Conservation (phyloP, 2,113 vertebrate species). For the Pristiophorus japonicus region DNA sequence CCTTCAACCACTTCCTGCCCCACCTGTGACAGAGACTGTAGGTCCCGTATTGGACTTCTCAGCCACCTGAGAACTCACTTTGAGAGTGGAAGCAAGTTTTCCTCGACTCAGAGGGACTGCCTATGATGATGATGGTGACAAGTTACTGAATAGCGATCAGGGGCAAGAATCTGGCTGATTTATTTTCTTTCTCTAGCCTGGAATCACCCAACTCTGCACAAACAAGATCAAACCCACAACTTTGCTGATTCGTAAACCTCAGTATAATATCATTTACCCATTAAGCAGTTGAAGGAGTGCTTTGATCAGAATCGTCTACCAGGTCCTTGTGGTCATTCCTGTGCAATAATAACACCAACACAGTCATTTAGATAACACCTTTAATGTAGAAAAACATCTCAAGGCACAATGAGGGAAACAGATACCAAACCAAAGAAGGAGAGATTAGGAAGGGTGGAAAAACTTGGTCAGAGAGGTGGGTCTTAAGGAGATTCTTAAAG, state of each 20-base stretch:
- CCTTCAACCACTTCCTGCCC: too few species aligned
- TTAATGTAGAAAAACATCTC: background rate
- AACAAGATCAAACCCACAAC: background rate
- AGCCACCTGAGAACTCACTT: too few species aligned
- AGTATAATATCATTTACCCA: too few species aligned
- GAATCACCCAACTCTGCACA: background rate
- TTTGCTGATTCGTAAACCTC: background rate
- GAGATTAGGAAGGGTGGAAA: background rate
- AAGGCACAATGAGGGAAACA: background rate
- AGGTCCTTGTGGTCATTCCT: background rate
- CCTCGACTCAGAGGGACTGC: too few species aligned
- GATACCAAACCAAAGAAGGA: background rate
- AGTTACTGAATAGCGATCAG: background rate
- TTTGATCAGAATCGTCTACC: background rate
- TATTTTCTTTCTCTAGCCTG: background rate
- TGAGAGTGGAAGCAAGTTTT: too few species aligned
- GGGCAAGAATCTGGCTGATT: background rate
- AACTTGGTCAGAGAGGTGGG: background rate
- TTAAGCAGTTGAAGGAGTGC: background rate
- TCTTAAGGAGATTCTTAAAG: too few species aligned
- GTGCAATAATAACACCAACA: too few species aligned
- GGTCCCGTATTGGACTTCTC: too few species aligned
- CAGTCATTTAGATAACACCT: background rate
- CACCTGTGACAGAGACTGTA: too few species aligned
- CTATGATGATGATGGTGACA: too few species aligned